Base-by-base conservation (phyloP, 2,113 vertebrate species). In the Bos indicus region DNA sequence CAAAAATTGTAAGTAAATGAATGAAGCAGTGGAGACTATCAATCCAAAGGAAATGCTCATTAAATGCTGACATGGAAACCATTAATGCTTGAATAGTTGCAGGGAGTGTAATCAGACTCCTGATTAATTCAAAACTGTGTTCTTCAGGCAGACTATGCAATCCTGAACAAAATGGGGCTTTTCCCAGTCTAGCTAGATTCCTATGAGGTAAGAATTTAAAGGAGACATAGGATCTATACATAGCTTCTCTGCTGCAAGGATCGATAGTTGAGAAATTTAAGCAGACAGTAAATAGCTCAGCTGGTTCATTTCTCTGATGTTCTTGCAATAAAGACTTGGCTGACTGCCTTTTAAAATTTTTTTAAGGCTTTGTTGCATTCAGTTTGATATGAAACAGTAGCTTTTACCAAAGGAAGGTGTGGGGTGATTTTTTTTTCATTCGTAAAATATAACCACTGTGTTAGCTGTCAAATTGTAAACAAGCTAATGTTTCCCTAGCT, bases 241-340 rank as follows among this genome's bases (percentile, higher is more conserved):
- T n/a, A 97, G 43, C 56, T 93, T 62, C 36, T 90, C 94, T 89
- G 43, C 51, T 89, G 71, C 36, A 96, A n/a, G 48, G n/a, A 87
- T 98, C 16, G 2, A 23, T 88, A 89, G 43, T 26, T 94, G 91
- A 95, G 91, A 98, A 94, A 97, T 98, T 95, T 93, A 97, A 96
- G n/a, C 56, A 91, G 93, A 98, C 25, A 25, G 81, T 59, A 98
- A 92, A 46, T 90, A 97, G 52, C 2, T 46, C 90, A 40, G 57
- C 88, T 96, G 25, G 26, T 95, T 98, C 28, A 0, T 95, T 62
- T 60, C 7, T 96, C 67, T 40, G 6, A 1, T 1, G 28, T 90
- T 97, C 94, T 90, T 97, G 78, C 64, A 96, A n/a, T 1, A 89
- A 4, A 81, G 81, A 85, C 62, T 96, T 88, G 54, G 94, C 87